Base-by-base conservation (phyloP, 2,113 vertebrate genomes). In the Copsychus sechellarum region DNA sequence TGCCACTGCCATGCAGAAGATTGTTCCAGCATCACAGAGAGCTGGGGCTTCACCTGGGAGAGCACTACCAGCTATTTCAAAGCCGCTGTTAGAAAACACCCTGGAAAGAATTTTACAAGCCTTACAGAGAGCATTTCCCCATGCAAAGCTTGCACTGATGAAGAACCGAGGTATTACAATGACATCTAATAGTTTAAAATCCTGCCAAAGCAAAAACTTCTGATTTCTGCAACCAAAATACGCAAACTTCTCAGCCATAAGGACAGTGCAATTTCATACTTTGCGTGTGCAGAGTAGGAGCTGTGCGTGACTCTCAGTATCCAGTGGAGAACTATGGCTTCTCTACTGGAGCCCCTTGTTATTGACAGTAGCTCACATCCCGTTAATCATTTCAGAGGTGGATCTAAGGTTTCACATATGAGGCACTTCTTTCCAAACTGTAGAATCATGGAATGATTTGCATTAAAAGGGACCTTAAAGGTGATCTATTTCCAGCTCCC, bases 1-100 rank as follows among this genome's bases (percentile, higher is more conserved):
- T 92, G 81, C 98, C 48, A 85, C 90, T 3, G 99, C 99, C 93
- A 99, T 99, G 98, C 98, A 98, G 57, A 99, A 98, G 93, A 98
- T 97, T 86, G 97, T 99, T 64, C 99, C 99, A 23, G 98, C 99
- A 76, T 99, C 99, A 61, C 98, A 99, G 88, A 98, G 99, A 89
- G 98, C 98, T 9, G 98, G 99, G 33, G 86, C 96, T 20, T 99
- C 99, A 40, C 98, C 99, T 50, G 98, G 98, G 24, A 98, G 98
- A 96, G 98, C 99, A 1, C 94, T 99, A 21, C 97, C 98, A 20
- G 67, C 97, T 73, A 94, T 98, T 80, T 95, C 98, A 45, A 98
- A 98, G 79, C 99, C 99, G 0, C 98, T 99, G 38, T 96, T 99
- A 70, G 97, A 97, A 48, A 97, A 96, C 14, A 96, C 97, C 0